Percentiles rank a stretch among this genome's conserved stretches.
Conservation (phyloP, 2,113 vertebrate species). For the Peromyscus maniculatus region DNA sequence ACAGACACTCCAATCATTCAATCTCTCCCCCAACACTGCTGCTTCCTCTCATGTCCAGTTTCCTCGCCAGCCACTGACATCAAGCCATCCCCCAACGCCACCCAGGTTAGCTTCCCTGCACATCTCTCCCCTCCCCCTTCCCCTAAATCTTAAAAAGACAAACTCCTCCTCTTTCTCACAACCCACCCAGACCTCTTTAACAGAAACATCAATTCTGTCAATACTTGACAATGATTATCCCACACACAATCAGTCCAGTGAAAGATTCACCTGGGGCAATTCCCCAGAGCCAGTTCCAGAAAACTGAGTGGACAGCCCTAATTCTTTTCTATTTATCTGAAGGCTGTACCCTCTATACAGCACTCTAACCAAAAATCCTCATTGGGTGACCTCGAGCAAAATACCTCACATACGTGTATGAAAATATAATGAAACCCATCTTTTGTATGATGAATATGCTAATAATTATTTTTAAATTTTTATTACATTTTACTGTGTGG, state of each 20-base stretch:
- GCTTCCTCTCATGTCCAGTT: neutral
- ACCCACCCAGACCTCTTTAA: neutral
- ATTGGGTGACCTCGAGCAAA: neutral
- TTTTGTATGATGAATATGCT: neutral
- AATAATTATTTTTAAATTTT: neutral
- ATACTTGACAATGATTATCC: neutral
- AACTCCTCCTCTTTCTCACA: neutral
- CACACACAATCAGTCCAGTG: neutral
- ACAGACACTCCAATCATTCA: neutral
- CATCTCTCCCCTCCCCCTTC: neutral
- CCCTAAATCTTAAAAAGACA: neutral
- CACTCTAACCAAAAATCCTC: neutral
- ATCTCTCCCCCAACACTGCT: neutral
- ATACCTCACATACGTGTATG: neutral
- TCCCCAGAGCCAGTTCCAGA: conserved; percentile 22
- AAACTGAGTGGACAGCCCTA: neutral
- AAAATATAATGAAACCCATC: neutral
- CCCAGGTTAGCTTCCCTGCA: neutral
- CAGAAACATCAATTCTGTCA: conserved; percentile 13
- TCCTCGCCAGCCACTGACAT: neutral
- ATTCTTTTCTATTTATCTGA: neutral
- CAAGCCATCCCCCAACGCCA: neutral
- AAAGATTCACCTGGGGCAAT: neutral
- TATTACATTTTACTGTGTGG: neutral
- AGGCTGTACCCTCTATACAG: neutral